A percentile compares a stretch with the other conserved stretches of the same genome.
Conservation (phyloP, 1,140 invertebrate species). For the Drosophila insularis region DNA sequence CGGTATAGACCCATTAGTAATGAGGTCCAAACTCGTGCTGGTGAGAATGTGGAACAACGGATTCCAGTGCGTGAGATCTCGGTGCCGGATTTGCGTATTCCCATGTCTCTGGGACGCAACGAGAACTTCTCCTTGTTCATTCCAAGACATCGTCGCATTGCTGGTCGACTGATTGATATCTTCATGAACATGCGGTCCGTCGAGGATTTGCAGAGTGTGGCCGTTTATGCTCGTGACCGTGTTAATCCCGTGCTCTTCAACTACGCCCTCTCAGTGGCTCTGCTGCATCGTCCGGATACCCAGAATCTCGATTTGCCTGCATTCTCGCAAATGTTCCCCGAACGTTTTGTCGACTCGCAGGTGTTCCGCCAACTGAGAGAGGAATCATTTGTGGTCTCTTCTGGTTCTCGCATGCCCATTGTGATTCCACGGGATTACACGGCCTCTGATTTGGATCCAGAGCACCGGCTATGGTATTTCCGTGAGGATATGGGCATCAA, state of each 20-base stretch:
- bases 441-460: conserved; percentile 88
- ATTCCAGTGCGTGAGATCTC: conserved; percentile 86
- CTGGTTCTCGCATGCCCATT: conserved; percentile 86
- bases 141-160: conserved; percentile 87
- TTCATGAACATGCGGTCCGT: conserved; percentile 88
- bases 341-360: conserved; percentile 89
- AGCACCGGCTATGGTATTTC: conserved; percentile 88
- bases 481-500: conserved; percentile 89
- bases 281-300: conserved; percentile 89
- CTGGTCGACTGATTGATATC: conserved; percentile 87
- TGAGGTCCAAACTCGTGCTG: conserved; percentile 84
- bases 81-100: conserved; percentile 87
- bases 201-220: conserved; percentile 88
- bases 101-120: conserved; percentile 86
- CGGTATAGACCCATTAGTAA: conserved; percentile 85
- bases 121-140: conserved; percentile 90
- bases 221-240: conserved; percentile 88
- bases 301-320: conserved; percentile 88
- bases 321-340: conserved; percentile 89
- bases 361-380: conserved; percentile 87
- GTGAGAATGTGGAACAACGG: conserved; percentile 83
- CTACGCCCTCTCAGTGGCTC: conserved; percentile 89
- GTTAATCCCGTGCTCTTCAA: conserved; percentile 91
- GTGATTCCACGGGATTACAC: conserved; percentile 89
- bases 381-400: conserved; percentile 86